Evolutionary conservation across 2,113 vertebrate species (phyloP), one percentile per base, ranked within the genome.

Genomic region (Triplophysa tibetana): DNA sequence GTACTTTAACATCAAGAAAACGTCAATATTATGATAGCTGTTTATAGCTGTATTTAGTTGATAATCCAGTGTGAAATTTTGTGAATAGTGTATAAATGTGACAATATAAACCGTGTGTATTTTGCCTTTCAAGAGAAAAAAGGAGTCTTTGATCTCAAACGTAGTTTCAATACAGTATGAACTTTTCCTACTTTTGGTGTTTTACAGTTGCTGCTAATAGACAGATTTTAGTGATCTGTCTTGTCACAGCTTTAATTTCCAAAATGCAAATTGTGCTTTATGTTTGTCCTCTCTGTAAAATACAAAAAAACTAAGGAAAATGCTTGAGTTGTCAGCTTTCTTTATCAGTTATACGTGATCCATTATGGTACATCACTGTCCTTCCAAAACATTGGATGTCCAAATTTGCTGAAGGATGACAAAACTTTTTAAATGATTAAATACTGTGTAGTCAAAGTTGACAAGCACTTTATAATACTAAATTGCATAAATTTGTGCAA

Each of bases 31-130:
- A 75, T 26, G 61, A 65, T 77, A 65, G 72, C 84, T 80, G 85
- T 89, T 84, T 90, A 65, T 77, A 65, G 72, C 84, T 80, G 85
- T 89, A 85, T 90, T 89, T 91, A 88, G 86, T 86, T 91, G 91
- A 76, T 65, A 64, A 84, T 63, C 84, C 81, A 85, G 86, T 83
- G 90, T 92, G 88, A 81, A 89, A 89, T 85, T 82, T 86, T 78
- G 87, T 91, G 89, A 91, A 84, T 87, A 86, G 88, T 16, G 84
- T 91, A 89, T 88, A 78, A 82, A 78, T 86, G 77, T 86, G 83
- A 77, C 76, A 54, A 62, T 50, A 66, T 68, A 85, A 90, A 81
- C 78, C 75, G 82, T 86, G 79, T 8, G 83, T 89, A 85, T 89
- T 88, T 81, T 86, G 83, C 80, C 85, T 88, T 86, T 80, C 78